Evolutionary conservation across 37 sponge, comb jelly and placozoan species (phyloP), one percentile per base, ranked within the genome.

Genomic region (Ianthella basta): DNA sequence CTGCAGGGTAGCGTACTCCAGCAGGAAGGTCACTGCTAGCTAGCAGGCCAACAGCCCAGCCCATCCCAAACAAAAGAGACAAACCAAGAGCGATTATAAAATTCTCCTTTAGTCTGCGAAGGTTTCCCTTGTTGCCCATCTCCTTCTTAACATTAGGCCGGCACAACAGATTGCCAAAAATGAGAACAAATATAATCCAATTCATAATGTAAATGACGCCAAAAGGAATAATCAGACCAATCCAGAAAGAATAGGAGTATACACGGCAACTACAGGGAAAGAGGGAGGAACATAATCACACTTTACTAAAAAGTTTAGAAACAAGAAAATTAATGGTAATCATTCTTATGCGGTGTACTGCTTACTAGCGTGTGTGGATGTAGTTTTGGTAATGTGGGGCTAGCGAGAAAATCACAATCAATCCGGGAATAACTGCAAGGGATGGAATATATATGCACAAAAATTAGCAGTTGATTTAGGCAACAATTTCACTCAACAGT

Each of bases 211-310:
- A 85, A 44, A 89, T 70, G 2, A 85, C 19, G 16, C 54, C 86
- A 75, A 85, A 85, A 33, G 89, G 85, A 0, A 72, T 44, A 0
- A 85, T 61, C 30, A 89, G 79, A 15, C 80, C 84, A 30, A 84
- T 55, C 29, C 57, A 89, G 73, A 89, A 89, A 40, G 86, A 82
- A 75, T 63, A 72, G 2, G 66, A 34, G 23, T 32, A 20, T n/a
- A 78, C 66, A 29, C 85, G 86, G 36, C 90, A 89, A 57, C 90
- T 89, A 56, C 18, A 82, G 79, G 21, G n/a, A n/a, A n/a, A n/a
- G n/a, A n/a, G n/a, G n/a, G n/a, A n/a, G n/a, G n/a, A n/a, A n/a
- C n/a, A 44, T 44, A 44, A 3, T 44, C 8, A 8, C 8, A 44
- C 8, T 44, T 10, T 44, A 8, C n/a, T 44, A 44, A 3, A 44